Evolutionary conservation across 2,797 vertebrate species (phyloP), one percentile per base, ranked within the genome.

Genomic region (Synaphobranchus kaupii): DNA sequence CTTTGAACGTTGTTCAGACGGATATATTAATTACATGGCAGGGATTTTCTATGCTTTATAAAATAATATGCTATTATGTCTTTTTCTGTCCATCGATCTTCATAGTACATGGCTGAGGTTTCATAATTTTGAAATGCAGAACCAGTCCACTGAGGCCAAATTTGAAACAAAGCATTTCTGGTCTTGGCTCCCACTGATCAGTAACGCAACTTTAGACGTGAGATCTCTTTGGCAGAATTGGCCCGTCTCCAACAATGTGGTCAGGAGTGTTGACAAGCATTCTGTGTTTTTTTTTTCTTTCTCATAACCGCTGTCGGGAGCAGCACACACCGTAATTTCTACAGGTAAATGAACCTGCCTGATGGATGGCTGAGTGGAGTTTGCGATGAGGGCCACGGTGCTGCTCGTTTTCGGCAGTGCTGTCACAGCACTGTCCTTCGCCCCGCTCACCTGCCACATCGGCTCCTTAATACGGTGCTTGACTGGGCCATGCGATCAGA

Each of bases 1-100:
- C 93, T 95, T 95, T 95, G 94, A 95, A 94, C 91, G 85, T 88
- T 93, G 91, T 94, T 95, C 94, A 94, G 93, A 94, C 91, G 89
- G 87, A 15, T 58, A 48, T 82, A 88, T 88, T 88, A 85, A 88
- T 81, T 82, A 80, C 78, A 85, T 48, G 60, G 84, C 68, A 50
- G 73, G 58, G 84, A 83, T 73, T 78, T 83, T 85, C 84, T 68
- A 39, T 83, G 68, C 82, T 48, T 87, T 85, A 81, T 85, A 85
- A 85, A 78, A 66, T 84, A 76, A 85, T 87, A 80, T 76, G 68
- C 83, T 85, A 80, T 85, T 56, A 87, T 84, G 84, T 84, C 56
- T 84, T 87, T 87, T 84, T 87, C 87, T 68, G 34, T 80, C 68
- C 47, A 68, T 63, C 52, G 39, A 56, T n/a, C 66, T 66, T 58